phyloP scores from a whole-genome alignment of 2,113 vertebrate genomes.

The Gadus macrocephalus region DNA sequence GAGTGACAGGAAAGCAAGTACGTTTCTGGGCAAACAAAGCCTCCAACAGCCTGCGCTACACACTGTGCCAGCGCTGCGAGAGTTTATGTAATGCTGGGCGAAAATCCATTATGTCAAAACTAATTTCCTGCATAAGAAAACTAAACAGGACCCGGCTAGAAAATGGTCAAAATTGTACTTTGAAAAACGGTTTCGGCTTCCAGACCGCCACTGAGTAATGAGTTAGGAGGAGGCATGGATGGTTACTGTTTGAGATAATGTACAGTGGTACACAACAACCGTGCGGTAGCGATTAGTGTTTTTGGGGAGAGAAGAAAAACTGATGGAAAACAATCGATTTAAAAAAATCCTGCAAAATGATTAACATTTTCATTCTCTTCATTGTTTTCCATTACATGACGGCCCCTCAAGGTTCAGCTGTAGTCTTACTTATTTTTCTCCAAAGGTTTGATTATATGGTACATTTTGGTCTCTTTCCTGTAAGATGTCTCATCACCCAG shows the following conservation, averaged over 20 bases:
- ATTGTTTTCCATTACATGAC: neutral
- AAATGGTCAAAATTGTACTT: slow-evolving; percentile 68
- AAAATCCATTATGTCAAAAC: slow-evolving; percentile 80
- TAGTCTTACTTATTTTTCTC: neutral
- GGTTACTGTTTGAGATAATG: slow-evolving; percentile 54
- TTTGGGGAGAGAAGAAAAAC: slow-evolving; percentile 19
- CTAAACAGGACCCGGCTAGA: slow-evolving; percentile 66
- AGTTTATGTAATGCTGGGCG: slow-evolving; percentile 66
- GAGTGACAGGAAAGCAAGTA: slow-evolving; percentile 45
- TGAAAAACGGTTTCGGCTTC: slow-evolving; percentile 64
- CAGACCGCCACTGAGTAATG: slow-evolving; percentile 62
- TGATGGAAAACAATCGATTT: neutral
- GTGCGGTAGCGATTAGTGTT: slow-evolving; percentile 37
- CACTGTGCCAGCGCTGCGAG: slow-evolving; percentile 47
- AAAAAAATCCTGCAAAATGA: neutral
- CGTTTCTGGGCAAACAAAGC: slow-evolving; percentile 60
- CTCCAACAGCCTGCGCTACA: slow-evolving; percentile 29
- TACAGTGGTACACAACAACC: slow-evolving; percentile 50
- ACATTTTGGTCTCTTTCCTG: too few species aligned
- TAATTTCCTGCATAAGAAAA: slow-evolving; percentile 73
- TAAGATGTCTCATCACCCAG: too few species aligned
- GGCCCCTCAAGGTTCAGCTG: neutral
- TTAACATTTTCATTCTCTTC: neutral
- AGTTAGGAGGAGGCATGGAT: slow-evolving; percentile 39
- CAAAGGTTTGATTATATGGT: neutral